A percentile compares a stretch with the other conserved stretches of the same genome.
Evolutionary conservation across 2,888 invertebrate genomes (phyloP).

Genomic region (Scelioninae gen. 2): DNA sequence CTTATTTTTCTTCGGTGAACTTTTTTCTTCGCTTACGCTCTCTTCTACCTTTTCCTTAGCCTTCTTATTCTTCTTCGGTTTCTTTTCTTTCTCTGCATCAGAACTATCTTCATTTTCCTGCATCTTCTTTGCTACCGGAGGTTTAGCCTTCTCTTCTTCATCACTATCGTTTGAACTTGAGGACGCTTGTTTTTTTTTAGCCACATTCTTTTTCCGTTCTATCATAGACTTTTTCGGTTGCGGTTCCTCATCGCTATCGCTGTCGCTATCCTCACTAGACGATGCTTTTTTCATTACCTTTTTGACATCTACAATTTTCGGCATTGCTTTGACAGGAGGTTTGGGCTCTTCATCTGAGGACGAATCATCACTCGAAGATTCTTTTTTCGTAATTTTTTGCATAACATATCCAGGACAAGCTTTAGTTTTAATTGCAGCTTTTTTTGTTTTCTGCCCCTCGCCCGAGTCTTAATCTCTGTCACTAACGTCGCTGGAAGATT

Average conservation of each 20-base stretch:
- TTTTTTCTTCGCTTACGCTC: too few relatives aligned
- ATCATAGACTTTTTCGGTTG: constrained; percentile 53
- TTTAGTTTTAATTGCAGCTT: constrained; percentile 61
- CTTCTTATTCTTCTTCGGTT: neutral
- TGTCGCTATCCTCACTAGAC: constrained; percentile 68
- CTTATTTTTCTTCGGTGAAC: constrained; percentile 45
- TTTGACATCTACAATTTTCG: constrained; percentile 8
- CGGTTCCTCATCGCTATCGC: constrained; percentile 62
- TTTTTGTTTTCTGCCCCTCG: constrained; percentile 6
- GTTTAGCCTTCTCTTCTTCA: constrained; percentile 63
- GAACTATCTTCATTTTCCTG: constrained; percentile 60
- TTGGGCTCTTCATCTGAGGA: constrained; percentile 14
- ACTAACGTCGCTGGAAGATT: constrained; percentile 57
- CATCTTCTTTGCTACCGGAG: constrained; percentile 64
- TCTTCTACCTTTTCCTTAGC: neutral
- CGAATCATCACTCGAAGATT: constrained; percentile 36
- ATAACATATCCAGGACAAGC: neutral
- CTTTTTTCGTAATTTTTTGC: constrained; percentile 19
- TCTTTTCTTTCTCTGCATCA: constrained; percentile 57
- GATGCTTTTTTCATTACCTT: constrained; percentile 66
- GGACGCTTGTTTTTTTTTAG: constrained; percentile 62
- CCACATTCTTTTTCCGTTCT: constrained; percentile 62
- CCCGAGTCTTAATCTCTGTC: constrained; percentile 59
- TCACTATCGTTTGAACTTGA: constrained; percentile 68
- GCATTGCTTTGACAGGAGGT: constrained; percentile 12